Evolutionary conservation across 2,888 invertebrate genomes (phyloP).

Genomic region (Macrophya annulata): DNA sequence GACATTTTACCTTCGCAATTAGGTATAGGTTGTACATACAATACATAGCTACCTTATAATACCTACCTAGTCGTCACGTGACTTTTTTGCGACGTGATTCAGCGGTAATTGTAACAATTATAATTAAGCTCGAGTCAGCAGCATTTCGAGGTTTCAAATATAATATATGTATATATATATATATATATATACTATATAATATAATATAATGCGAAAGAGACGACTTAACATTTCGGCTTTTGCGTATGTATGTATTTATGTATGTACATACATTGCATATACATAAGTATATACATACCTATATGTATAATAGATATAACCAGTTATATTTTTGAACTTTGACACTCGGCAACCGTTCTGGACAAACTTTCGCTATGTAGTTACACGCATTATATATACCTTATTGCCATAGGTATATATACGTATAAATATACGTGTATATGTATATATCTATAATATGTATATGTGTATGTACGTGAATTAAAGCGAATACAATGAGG

Average conservation of each 20-base stretch:
- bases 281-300: background rate
- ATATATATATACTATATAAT: too few species aligned
- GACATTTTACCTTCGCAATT: constrained; percentile 28
- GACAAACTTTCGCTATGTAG: background rate
- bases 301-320: background rate
- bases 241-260: too few species aligned
- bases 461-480: background rate
- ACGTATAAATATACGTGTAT: background rate
- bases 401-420: background rate
- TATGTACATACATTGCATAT: too few species aligned
- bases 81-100: constrained; percentile 26
- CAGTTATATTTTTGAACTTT: background rate
- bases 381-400: too few species aligned
- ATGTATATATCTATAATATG: background rate
- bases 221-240: background rate
- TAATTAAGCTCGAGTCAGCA: constrained; percentile 17
- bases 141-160: background rate
- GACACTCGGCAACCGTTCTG: background rate
- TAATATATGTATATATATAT: too few species aligned
- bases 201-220: background rate
- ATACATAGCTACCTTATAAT: too few species aligned
- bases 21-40: background rate
- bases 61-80: background rate
- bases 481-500: background rate
- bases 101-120: constrained; percentile 23